Evolutionary conservation across 2,113 vertebrate species (phyloP), one percentile per base, ranked within the genome.

Genomic region (Trinectes maculatus): DNA sequence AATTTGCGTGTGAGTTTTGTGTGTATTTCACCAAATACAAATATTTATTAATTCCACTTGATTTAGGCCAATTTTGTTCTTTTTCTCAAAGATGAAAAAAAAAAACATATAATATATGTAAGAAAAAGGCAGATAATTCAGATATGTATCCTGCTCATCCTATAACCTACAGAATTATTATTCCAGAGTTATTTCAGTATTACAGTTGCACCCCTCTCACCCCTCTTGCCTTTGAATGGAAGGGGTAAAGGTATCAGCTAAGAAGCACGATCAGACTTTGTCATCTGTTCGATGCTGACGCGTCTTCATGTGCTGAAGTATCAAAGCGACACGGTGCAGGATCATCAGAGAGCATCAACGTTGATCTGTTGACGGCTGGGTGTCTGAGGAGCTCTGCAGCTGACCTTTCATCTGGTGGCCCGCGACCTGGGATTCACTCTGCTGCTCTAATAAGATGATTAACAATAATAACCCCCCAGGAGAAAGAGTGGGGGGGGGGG

Each of bases 371-470:
- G 82, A 84, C 70, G 61, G 83, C 80, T 76, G 55, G 12, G 57
- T 87, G 83, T 89, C 79, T 84, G 67, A 36, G 6, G 15, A 51
- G 77, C 84, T 79, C 72, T 44, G 66, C 56, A 59, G 72, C 72
- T 48, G 79, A 85, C 82, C 87, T 89, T 89, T 89, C 85, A 90
- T 86, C 84, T 58, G 74, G 58, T 58, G 74, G 58, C 66, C 78
- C 59, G 33, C 46, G 77, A 85, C 77, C 83, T 64, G 74, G 79
- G 79, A 87, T 80, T 79, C 63, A 59, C 80, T 86, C 36, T n/a
- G 54, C 74, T 86, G 75, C 83, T 49, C 76, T 80, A 88, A 87
- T 80, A 79, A 83, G 78, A 90, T 86, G 82, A 88, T 90, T 85
- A 85, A 82, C 85, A 85, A 86, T 89, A 89, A 86, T 86, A 87